Evolutionary conservation across 2,113 vertebrate species (phyloP).

Genomic region (Thalassarche chlororhynchos): DNA sequence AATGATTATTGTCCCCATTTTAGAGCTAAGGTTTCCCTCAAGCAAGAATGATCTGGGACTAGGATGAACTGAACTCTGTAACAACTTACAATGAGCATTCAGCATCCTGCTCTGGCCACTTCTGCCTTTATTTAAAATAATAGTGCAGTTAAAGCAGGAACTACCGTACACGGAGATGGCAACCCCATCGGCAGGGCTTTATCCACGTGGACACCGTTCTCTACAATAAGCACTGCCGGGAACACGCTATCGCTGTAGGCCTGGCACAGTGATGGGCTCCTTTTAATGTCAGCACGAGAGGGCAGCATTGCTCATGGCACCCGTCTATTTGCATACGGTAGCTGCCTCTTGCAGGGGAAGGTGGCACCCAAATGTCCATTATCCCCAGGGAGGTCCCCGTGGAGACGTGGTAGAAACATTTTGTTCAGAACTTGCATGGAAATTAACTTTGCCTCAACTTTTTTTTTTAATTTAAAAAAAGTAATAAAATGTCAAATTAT

Average conservation of each 20-base stretch:
- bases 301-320: neutral
- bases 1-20: neutral
- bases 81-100: accelerated
- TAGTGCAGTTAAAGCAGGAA: neutral
- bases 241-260: accelerated
- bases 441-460: neutral
- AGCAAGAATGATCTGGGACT: neutral
- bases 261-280: neutral
- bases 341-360: neutral
- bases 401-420: accelerated
- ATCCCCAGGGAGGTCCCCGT: accelerated
- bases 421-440: neutral
- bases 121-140: neutral
- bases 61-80: neutral
- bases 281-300: neutral
- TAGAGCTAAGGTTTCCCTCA: neutral
- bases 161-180: accelerated
- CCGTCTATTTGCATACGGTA: neutral
- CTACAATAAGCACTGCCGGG: neutral
- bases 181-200: neutral
- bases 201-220: neutral
- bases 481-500: neutral
- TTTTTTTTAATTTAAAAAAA: neutral
- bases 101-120: neutral
- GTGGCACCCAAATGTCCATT: neutral